Percentiles rank a stretch among this genome's conserved stretches.
Conservation (phyloP, 2,797 vertebrate genomes). For the Eospalax fontanierii region DNA sequence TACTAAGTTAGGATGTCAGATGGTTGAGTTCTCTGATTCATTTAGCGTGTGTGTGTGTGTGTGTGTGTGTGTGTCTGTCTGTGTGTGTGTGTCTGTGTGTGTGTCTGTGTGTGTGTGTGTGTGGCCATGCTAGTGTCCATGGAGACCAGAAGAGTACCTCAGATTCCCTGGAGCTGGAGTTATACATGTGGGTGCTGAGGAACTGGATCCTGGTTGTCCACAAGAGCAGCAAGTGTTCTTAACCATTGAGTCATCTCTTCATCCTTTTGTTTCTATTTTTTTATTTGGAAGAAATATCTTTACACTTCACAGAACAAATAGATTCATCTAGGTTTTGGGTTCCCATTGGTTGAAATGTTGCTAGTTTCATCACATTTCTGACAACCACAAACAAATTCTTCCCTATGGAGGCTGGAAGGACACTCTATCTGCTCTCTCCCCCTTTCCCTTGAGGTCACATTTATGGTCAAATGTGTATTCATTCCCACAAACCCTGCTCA, state of each 20-base stretch:
- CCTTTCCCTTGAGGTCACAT: neutral
- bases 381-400: neutral
- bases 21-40: neutral
- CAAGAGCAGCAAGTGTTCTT: neutral
- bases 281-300: conserved; percentile 22
- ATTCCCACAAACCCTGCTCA: neutral
- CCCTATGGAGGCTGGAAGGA: neutral
- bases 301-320: neutral
- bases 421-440: fast-evolving
- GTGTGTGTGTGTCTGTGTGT: too few relatives aligned
- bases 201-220: neutral
- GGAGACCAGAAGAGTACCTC: neutral
- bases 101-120: too few relatives aligned
- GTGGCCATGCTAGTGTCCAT: too few relatives aligned
- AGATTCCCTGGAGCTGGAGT: neutral
- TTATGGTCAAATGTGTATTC: neutral
- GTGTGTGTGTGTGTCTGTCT: too few relatives aligned
- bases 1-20: neutral
- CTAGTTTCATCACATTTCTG: neutral
- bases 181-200: neutral
- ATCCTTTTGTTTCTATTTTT: neutral
- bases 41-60: neutral
- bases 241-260: neutral
- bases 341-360: neutral
- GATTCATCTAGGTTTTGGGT: neutral